These are phyloP conservation scores for Sinocyclocheilus maitianheensis DNA, from an alignment of 2,113 vertebrate species.

Conservation along the genomic window DNA sequence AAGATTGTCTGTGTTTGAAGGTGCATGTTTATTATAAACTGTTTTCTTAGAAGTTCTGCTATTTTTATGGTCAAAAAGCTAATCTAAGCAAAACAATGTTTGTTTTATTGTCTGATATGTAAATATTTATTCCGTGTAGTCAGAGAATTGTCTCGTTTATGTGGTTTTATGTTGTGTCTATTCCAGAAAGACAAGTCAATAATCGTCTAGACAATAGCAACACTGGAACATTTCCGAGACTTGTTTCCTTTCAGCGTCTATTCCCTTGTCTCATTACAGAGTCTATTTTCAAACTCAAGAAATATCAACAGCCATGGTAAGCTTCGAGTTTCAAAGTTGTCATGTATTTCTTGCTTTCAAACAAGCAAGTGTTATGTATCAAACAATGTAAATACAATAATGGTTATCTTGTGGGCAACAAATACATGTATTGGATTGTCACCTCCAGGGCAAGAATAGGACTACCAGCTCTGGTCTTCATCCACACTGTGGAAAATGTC, in stretches of 20 bases:
- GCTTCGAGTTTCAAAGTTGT: slow-evolving; percentile 10
- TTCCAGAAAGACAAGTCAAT: slow-evolving; percentile 2
- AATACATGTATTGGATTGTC: slow-evolving; percentile 18
- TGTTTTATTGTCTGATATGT: neutral
- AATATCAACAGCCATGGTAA: slow-evolving; percentile 44
- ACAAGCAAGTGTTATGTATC: slow-evolving; percentile 7
- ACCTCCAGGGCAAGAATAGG: slow-evolving; percentile 44
- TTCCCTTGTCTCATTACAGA: slow-evolving; percentile 34
- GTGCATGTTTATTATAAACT: neutral
- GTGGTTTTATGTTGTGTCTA: slow-evolving; percentile 12
- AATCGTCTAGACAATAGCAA: slow-evolving; percentile 15
- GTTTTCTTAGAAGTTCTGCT: neutral
- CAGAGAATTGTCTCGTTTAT: neutral
- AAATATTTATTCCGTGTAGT: neutral
- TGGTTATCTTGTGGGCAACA: neutral
- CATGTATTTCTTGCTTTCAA: neutral
- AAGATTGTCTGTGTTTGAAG: neutral
- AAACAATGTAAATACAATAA: neutral
- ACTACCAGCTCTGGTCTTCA: slow-evolving; percentile 70
- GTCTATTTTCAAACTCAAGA: slow-evolving; percentile 19
- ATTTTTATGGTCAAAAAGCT: neutral
- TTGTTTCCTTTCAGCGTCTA: neutral
- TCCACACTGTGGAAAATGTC: slow-evolving; percentile 86
- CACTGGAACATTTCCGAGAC: neutral
- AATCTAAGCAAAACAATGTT: neutral